Evolutionary conservation across 1,140 invertebrate species (phyloP).

Genomic region (Pseudomyrmex pallidus): DNA sequence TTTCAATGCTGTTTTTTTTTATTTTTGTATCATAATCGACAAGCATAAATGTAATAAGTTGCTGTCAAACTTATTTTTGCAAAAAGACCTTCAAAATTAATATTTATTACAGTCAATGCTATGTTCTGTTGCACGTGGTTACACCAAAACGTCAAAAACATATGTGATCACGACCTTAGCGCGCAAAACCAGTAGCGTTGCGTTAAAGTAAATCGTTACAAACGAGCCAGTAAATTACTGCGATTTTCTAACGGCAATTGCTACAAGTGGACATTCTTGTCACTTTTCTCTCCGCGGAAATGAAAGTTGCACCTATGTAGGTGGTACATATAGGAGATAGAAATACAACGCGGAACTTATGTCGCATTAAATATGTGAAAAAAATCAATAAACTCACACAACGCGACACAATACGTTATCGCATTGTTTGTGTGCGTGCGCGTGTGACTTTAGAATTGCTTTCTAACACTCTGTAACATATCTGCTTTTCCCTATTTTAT

Average conservation of each 20-base stretch:
- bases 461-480: no score
- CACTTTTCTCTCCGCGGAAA: conserved; percentile 53
- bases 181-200: conserved; percentile 12
- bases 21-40: no score
- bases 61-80: background rate
- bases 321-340: background rate
- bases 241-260: conserved; percentile 50
- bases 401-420: background rate
- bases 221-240: conserved; percentile 43
- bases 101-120: background rate
- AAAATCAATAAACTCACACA: background rate
- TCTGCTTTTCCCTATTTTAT: no score
- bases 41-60: background rate
- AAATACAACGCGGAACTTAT: background rate
- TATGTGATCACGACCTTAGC: background rate
- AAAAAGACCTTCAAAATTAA: background rate
- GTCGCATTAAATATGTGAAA: background rate
- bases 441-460: no score
- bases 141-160: background rate
- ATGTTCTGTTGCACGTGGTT: background rate
- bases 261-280: conserved; percentile 39
- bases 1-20: no score
- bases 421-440: no score
- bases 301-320: conserved; percentile 63
- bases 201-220: conserved; percentile 13